A percentile compares a stretch with the other conserved stretches of the same genome.
Evolutionary conservation across 2,113 vertebrate genomes (phyloP).

Genomic region (Burhinus bistriatus): DNA sequence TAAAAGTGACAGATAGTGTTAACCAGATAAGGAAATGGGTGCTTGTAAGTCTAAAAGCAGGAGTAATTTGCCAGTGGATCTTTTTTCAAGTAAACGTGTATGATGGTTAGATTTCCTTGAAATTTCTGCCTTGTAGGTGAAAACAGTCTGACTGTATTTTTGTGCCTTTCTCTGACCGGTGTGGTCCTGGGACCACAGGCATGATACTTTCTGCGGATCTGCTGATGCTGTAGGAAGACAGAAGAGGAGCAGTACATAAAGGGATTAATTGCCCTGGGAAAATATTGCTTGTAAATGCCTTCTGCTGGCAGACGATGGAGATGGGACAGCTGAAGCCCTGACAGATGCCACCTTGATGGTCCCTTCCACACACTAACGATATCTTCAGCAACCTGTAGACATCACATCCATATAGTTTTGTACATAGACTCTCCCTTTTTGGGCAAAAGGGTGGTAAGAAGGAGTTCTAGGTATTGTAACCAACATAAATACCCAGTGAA

Average conservation of each 20-base stretch:
- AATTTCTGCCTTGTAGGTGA: neutral
- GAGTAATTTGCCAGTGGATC: neutral
- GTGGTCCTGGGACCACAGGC: neutral
- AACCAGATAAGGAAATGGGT: conserved; percentile 54
- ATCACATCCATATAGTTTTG: neutral
- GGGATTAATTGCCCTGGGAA: neutral
- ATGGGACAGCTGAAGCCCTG: neutral
- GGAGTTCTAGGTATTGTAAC: neutral
- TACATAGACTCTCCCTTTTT: neutral
- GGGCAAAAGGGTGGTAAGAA: neutral
- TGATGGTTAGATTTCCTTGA: neutral
- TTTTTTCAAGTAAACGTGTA: neutral
- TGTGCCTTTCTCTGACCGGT: neutral
- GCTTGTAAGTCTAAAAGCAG: neutral
- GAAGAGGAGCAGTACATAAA: neutral
- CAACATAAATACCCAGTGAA: neutral
- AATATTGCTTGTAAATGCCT: neutral
- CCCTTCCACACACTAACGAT: neutral
- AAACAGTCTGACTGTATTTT: neutral
- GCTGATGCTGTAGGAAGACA: neutral
- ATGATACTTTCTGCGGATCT: neutral
- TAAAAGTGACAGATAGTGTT: conserved; percentile 46
- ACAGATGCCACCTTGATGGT: neutral
- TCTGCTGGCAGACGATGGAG: neutral
- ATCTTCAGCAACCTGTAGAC: neutral